phyloP scores from a whole-genome alignment of 2,113 vertebrate genomes.

The Pogona vitticeps region DNA sequence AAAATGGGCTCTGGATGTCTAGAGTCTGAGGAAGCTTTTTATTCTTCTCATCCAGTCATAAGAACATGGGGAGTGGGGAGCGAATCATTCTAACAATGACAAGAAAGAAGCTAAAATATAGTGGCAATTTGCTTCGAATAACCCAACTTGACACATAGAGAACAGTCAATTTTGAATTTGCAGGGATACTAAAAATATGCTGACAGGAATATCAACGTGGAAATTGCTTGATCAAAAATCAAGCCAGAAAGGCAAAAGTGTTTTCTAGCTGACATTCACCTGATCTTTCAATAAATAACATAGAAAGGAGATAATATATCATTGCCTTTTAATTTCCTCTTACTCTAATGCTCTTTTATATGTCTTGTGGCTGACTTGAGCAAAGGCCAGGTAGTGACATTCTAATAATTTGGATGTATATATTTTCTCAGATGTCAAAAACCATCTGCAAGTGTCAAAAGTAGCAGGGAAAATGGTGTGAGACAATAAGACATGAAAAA shows the following conservation, averaged over 20 bases:
- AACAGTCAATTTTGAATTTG: slow-evolving; percentile 22
- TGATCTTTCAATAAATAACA: slow-evolving; percentile 36
- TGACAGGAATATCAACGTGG: slow-evolving; percentile 15
- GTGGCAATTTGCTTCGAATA: background rate
- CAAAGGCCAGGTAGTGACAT: slow-evolving; percentile 30
- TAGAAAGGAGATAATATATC: slow-evolving; percentile 34
- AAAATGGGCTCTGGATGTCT: background rate
- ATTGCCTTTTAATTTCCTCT: slow-evolving; percentile 46
- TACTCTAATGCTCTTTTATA: slow-evolving; percentile 37
- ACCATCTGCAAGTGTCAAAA: slow-evolving; percentile 37
- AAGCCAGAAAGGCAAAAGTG: slow-evolving; percentile 39
- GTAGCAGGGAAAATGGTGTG: slow-evolving; percentile 41
- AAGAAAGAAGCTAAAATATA: slow-evolving; percentile 14
- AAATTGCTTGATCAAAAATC: slow-evolving; percentile 36
- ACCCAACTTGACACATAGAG: background rate
- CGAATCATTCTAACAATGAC: slow-evolving; percentile 6
- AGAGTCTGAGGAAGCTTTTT: background rate
- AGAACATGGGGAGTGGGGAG: background rate
- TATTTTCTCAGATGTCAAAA: slow-evolving; percentile 53
- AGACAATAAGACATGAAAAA: slow-evolving; percentile 37
- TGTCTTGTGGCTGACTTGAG: slow-evolving; percentile 34
- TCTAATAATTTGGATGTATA: slow-evolving; percentile 33
- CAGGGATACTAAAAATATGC: slow-evolving; percentile 20
- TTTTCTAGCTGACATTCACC: slow-evolving; percentile 29
- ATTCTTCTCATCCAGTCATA: slow-evolving; percentile 5